These are phyloP conservation scores for Rhorus exstirpatorius DNA, from an alignment of 2,888 invertebrate species.

Conservation along the genomic window DNA sequence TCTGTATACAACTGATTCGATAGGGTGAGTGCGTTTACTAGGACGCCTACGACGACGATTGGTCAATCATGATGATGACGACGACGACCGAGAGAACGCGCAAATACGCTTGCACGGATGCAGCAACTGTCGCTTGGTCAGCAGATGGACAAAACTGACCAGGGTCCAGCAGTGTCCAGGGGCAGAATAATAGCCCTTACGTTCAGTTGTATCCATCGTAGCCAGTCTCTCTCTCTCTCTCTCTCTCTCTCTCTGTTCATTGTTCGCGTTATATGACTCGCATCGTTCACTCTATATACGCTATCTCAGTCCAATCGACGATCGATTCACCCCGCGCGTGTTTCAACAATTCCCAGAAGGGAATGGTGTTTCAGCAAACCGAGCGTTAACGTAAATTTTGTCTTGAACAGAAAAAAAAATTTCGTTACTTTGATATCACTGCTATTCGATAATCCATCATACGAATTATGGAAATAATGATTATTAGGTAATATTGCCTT, in stretches of 20 bases:
- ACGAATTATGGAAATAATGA: too few species aligned
- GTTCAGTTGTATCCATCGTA: constrained; percentile 59
- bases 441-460: too few species aligned
- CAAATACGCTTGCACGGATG: constrained; percentile 28
- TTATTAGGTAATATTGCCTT: too few species aligned
- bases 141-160: constrained; percentile 85
- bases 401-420: background rate
- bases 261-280: constrained; percentile 68
- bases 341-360: constrained; percentile 45
- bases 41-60: constrained; percentile 43
- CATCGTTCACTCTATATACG: constrained; percentile 44
- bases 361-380: constrained; percentile 33
- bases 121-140: constrained; percentile 81
- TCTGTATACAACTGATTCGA: constrained; percentile 43
- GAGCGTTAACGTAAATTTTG: background rate
- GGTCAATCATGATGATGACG: constrained; percentile 40
- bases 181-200: constrained; percentile 80
- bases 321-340: constrained; percentile 46
- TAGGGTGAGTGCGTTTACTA: constrained; percentile 35
- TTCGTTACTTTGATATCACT: background rate
- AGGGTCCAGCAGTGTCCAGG: constrained; percentile 75
- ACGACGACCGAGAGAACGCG: constrained; percentile 63
- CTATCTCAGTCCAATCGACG: constrained; percentile 62
- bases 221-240: constrained; percentile 35
- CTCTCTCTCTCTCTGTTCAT: constrained; percentile 46